Evolutionary conservation across 2,797 vertebrate species (phyloP).

Genomic region (Microhierax caerulescens): DNA sequence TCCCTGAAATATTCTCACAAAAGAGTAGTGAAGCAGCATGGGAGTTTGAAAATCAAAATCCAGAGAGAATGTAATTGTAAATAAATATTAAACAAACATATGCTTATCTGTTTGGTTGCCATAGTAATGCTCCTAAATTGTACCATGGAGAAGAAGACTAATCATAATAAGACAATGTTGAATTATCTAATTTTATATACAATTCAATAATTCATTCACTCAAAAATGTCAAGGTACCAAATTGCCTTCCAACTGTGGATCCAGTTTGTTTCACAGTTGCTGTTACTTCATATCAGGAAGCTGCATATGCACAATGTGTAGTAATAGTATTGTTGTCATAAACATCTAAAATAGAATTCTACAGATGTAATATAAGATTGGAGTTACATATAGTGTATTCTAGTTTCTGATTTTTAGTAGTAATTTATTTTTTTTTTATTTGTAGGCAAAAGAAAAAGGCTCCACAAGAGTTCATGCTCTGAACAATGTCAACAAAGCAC

Average conservation of each 20-base stretch:
- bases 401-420: not conserved
- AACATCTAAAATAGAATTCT: not conserved
- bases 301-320: not conserved
- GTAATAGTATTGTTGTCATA: not conserved
- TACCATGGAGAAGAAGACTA: not conserved
- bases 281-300: not conserved
- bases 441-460: constrained; percentile 93
- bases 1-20: not conserved
- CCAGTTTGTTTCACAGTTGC: not conserved
- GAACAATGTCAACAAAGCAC: constrained; percentile 98
- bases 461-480: constrained; percentile 94
- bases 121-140: constrained; percentile 12
- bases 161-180: not conserved
- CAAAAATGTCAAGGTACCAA: not conserved
- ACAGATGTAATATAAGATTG: not conserved
- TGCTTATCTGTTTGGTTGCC: not conserved
- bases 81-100: not conserved
- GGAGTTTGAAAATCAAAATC: not conserved
- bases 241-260: not conserved
- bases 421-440: constrained; percentile 60
- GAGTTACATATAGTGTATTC: not conserved
- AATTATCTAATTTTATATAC: not conserved
- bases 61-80: not conserved
- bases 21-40: not conserved
- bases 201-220: not conserved